Conservation (phyloP, 2,797 vertebrate species). For the Falco naumanni region DNA sequence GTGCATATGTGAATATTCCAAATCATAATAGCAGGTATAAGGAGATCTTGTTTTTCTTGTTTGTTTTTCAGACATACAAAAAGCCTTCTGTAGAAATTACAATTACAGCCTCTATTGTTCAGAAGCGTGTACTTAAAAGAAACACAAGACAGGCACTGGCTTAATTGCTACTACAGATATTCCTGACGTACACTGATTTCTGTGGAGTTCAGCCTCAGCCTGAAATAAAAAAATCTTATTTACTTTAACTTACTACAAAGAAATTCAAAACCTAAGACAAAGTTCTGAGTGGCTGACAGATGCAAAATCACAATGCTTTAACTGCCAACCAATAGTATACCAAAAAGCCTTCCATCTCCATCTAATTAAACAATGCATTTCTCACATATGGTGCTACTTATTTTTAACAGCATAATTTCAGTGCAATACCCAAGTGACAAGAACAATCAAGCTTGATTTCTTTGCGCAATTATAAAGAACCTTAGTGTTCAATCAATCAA, state of each 20-base stretch:
- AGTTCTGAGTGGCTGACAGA: conserved; percentile 43
- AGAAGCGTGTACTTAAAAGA: conserved; percentile 19
- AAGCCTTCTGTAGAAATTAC: conserved; percentile 19
- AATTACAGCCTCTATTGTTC: conserved; percentile 55
- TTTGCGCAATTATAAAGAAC: conserved; percentile 59
- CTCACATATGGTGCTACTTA: conserved; percentile 45
- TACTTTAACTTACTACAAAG: conserved; percentile 9
- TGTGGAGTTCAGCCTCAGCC: not conserved
- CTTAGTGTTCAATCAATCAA: conserved; percentile 54
- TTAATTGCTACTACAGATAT: conserved; percentile 46
- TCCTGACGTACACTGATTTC: conserved; percentile 10
- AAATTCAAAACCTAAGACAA: not conserved
- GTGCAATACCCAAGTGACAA: conserved; percentile 45
- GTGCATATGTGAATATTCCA: not conserved
- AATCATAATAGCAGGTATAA: conserved; percentile 23
- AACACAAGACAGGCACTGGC: not conserved
- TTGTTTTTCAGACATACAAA: conserved; percentile 33
- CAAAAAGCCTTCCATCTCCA: conserved; percentile 35
- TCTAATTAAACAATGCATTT: conserved; percentile 28
- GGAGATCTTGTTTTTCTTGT: conserved; percentile 25
- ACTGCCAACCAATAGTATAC: not conserved
- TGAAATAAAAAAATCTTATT: not conserved
- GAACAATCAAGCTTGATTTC: conserved; percentile 58
- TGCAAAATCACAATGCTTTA: conserved; percentile 41
- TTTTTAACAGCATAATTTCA: conserved; percentile 69